Evolutionary conservation across 2,113 vertebrate genomes (phyloP).

Genomic region (Microtus montanus): DNA sequence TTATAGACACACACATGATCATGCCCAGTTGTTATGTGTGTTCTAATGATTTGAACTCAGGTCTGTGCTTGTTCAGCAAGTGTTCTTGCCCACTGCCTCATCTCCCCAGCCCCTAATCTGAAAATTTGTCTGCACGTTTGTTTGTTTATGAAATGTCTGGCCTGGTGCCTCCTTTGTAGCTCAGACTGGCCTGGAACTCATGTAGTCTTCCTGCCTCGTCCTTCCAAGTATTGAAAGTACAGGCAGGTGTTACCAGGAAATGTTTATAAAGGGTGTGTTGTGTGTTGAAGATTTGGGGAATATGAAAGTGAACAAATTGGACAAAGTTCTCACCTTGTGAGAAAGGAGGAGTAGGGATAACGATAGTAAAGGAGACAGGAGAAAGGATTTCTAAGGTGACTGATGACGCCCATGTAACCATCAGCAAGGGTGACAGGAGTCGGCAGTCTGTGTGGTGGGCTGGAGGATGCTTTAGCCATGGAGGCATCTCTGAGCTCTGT

Average conservation of each 20-base stretch:
- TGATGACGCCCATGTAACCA: no score
- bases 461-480: no score
- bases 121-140: background rate
- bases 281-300: background rate
- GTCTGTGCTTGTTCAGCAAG: background rate
- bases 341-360: no score
- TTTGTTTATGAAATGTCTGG: background rate
- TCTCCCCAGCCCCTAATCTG: background rate
- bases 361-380: background rate
- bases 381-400: background rate
- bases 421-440: background rate
- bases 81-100: background rate
- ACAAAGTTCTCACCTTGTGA: background rate
- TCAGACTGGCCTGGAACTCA: background rate
- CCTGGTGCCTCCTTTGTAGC: background rate
- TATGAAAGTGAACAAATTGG: background rate
- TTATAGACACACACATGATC: background rate
- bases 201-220: background rate
- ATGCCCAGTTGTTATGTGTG: background rate
- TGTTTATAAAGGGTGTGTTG: background rate
- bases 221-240: background rate
- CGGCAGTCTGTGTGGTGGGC: accelerated
- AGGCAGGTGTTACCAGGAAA: background rate
- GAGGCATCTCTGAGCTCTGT: background rate
- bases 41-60: background rate